Evolutionary conservation across 2,888 invertebrate species (phyloP).

Genomic region (Leptopilina myrica): DNA sequence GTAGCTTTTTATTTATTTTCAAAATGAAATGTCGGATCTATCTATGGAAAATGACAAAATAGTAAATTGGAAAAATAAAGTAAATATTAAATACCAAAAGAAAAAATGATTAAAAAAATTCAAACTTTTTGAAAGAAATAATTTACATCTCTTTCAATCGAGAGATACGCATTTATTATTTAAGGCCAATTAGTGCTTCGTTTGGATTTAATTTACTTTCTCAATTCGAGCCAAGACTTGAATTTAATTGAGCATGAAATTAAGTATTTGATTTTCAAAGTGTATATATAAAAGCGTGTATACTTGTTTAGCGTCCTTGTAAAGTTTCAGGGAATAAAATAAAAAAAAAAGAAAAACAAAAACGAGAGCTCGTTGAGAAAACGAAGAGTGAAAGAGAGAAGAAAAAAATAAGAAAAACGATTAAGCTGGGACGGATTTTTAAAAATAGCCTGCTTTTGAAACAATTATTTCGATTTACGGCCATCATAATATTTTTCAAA

Average conservation of each 20-base stretch:
- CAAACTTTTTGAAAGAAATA: no score
- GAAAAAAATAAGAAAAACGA: background rate
- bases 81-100: no score
- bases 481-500: no score
- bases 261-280: constrained; percentile 15
- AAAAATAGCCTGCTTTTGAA: no score
- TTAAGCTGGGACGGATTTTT: no score
- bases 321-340: background rate
- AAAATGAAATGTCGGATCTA: background rate
- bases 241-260: constrained; percentile 7
- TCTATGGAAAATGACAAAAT: background rate
- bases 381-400: background rate
- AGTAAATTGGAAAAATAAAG: background rate
- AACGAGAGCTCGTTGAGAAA: background rate
- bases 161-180: background rate
- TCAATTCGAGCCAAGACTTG: background rate
- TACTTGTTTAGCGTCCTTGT: background rate
- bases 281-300: background rate
- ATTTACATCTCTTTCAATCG: background rate
- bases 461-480: no score
- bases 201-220: background rate
- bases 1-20: background rate
- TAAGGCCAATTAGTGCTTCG: background rate
- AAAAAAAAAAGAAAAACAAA: background rate
- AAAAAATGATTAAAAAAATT: no score